These are phyloP conservation scores for Amphipyra berbera DNA, from an alignment of 2,888 invertebrate species.

Conservation along the genomic window DNA sequence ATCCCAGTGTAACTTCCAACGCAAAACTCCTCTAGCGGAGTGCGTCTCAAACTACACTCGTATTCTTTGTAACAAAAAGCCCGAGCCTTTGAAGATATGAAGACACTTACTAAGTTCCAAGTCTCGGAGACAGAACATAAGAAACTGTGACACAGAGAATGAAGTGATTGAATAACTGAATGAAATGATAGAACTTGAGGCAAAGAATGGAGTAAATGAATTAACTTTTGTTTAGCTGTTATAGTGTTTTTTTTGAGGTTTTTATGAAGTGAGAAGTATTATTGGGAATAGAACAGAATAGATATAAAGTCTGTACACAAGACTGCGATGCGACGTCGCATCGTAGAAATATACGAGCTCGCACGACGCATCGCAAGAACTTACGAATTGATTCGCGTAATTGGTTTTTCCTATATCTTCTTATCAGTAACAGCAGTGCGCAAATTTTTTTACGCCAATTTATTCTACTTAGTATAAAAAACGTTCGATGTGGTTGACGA, in stretches of 20 bases:
- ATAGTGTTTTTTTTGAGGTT: not conserved
- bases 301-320: too few relatives aligned
- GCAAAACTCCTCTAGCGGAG: slow-evolving; percentile 26
- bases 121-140: slow-evolving; percentile 36
- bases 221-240: slow-evolving; percentile 6
- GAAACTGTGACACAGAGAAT: slow-evolving; percentile 40
- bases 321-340: too few relatives aligned
- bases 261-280: too few relatives aligned
- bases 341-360: too few relatives aligned
- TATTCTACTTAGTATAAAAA: too few relatives aligned
- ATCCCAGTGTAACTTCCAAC: slow-evolving; percentile 38
- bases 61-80: slow-evolving; percentile 52
- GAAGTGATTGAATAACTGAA: slow-evolving; percentile 55
- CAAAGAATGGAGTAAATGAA: slow-evolving; percentile 11
- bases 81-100: slow-evolving; percentile 55
- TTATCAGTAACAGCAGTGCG: too few relatives aligned
- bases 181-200: slow-evolving; percentile 34
- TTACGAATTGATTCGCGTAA: too few relatives aligned
- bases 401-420: too few relatives aligned
- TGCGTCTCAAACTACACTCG: slow-evolving; percentile 29
- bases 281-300: too few relatives aligned
- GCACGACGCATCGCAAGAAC: too few relatives aligned
- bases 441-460: too few relatives aligned
- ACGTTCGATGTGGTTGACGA: too few relatives aligned
- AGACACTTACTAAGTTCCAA: slow-evolving; percentile 50